These are phyloP conservation scores for Drusus annulatus DNA, from an alignment of 1,140 invertebrate species.

Conservation along the genomic window DNA sequence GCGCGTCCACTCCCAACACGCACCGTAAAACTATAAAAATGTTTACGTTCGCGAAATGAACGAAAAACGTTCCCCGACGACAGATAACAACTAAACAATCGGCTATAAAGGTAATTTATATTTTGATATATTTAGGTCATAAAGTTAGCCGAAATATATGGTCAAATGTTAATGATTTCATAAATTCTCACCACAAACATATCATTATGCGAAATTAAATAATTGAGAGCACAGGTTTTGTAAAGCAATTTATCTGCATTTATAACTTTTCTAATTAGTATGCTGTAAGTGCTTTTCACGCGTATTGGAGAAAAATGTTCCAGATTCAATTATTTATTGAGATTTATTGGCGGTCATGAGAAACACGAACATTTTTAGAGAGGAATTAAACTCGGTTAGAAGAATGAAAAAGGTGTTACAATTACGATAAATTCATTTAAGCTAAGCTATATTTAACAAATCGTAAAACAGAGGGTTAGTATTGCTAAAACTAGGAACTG, in stretches of 20 bases:
- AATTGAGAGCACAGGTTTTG: not conserved
- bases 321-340: constrained; percentile 5
- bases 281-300: not conserved
- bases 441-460: too few relatives aligned
- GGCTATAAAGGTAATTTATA: constrained; percentile 27
- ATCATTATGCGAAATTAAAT: not conserved
- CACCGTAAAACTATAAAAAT: constrained; percentile 27
- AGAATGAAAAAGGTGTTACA: not conserved
- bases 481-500: too few relatives aligned
- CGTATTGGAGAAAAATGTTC: not conserved
- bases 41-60: constrained; percentile 11
- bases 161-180: not conserved
- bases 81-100: constrained; percentile 16
- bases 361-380: constrained; percentile 7
- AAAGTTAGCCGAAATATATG: constrained; percentile 7
- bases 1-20: constrained; percentile 9
- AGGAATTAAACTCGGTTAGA: not conserved
- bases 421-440: not conserved
- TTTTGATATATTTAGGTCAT: constrained; percentile 3
- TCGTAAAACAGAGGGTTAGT: too few relatives aligned
- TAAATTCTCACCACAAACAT: constrained; percentile 16
- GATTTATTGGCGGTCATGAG: constrained; percentile 10
- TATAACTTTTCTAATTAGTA: constrained; percentile 11
- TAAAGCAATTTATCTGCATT: not conserved
- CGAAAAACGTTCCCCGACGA: constrained; percentile 11